phyloP scores from a whole-genome alignment of 2,113 vertebrate species.

The Catharus minimus region DNA sequence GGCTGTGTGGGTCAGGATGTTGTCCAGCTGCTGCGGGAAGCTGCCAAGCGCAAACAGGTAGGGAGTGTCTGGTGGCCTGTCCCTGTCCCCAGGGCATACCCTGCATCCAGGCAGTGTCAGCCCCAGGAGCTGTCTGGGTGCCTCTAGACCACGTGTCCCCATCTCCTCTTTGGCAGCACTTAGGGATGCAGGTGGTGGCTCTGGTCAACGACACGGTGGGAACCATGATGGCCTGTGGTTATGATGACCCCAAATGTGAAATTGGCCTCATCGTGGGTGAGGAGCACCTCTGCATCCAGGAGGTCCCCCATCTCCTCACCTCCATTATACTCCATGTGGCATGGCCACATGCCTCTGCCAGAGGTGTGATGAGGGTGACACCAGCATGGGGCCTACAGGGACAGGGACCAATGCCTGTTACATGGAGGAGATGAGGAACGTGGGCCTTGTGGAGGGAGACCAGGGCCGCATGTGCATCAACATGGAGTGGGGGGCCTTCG shows the following conservation, averaged over 20 bases:
- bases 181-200: conserved; percentile 74
- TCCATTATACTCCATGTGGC: not conserved
- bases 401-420: conserved; percentile 81
- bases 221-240: conserved; percentile 84
- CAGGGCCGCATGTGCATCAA: conserved; percentile 79
- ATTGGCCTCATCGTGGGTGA: conserved; percentile 81
- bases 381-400: not conserved
- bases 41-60: conserved; percentile 73
- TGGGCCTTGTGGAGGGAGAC: conserved; percentile 49
- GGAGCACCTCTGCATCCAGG: not conserved
- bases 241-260: conserved; percentile 75
- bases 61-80: not conserved
- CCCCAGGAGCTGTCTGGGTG: not conserved
- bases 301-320: not conserved
- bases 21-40: conserved; percentile 72
- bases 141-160: not conserved
- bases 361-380: not conserved
- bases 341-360: not conserved
- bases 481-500: conserved; percentile 82
- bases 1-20: conserved; percentile 71
- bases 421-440: conserved; percentile 78
- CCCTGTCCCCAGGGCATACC: not conserved
- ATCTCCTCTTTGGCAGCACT: conserved; percentile 60
- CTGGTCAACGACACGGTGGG: conserved; percentile 82
- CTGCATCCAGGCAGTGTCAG: not conserved